Evolutionary conservation across 2,113 vertebrate genomes (phyloP), one percentile per base, ranked within the genome.

Genomic region (Andinoacara biseriatus): DNA sequence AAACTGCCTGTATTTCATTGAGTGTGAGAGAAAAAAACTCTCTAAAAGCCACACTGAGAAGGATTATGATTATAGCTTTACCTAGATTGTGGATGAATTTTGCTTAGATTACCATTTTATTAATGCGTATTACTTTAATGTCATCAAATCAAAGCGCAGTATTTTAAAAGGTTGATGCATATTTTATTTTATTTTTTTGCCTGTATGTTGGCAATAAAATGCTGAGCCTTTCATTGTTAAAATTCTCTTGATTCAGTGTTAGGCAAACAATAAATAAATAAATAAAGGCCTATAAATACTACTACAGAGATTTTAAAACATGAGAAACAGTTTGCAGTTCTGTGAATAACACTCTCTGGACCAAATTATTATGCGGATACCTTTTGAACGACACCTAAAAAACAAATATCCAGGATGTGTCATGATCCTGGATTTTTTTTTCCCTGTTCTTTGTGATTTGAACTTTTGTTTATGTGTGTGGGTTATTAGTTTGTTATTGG

Each of bases 1-100:
- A 20, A 69, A 29, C 58, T 61, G 59, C 33, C 63, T 33, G 69
- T 4, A 15, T 35, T 52, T 76, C 76, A 69, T 31, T 10, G 7
- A 69, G 43, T 0, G 3, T 52, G 65, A 69, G 49, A 69, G 43
- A 69, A 69, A 69, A 69, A 52, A 52, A 31, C 24, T 54, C 20
- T 49, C 35, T 29, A 22, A 74, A 33, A 74, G 15, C 40, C 46
- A 24, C 57, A 31, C 63, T 2, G 46, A 58, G 33, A 63, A 52
- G 56, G 76, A 84, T 24, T 22, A 3, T 26, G 79, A 24, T 78
- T 5, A 7, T 35, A 35, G 13, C 9, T 49, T 10, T 3, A 33
- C 40, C 40, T 10, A 24, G 40, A 18, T 1, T 26, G 0, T 59
- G 9, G 0, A n/a, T 10, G 24, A 20, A 6, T 52, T 76, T 59